These are phyloP conservation scores for Bombylius major DNA, from an alignment of 2,888 invertebrate species.

Conservation along the genomic window DNA sequence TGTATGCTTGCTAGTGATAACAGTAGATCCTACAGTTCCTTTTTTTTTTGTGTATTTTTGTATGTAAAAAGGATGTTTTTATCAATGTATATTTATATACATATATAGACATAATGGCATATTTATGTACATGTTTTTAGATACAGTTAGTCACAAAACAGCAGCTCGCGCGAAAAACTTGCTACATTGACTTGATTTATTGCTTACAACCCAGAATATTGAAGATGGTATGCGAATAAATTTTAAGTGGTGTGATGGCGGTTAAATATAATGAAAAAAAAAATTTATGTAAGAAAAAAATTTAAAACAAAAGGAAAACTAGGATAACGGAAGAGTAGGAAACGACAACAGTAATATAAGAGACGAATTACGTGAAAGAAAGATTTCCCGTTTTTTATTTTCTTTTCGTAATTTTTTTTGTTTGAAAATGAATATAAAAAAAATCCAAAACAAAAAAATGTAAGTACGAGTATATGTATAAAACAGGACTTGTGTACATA, in stretches of 20 bases:
- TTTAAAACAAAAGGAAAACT: not conserved
- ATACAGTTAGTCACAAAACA: constrained; percentile 14
- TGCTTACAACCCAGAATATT: constrained; percentile 17
- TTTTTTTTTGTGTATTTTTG: too few species aligned
- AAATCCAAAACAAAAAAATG: not conserved
- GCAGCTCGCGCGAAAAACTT: constrained; percentile 22
- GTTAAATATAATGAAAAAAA: constrained; percentile 12
- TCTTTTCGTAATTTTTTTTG: not conserved
- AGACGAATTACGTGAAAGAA: constrained; percentile 7
- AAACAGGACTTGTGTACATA: not conserved
- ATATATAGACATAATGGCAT: too few species aligned
- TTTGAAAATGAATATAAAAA: not conserved
- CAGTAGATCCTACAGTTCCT: too few species aligned
- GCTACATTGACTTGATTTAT: constrained; percentile 21
- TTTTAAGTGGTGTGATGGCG: constrained; percentile 21
- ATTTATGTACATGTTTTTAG: too few species aligned
- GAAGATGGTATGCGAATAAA: constrained; percentile 19
- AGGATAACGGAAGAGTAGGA: not conserved
- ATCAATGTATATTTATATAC: too few species aligned
- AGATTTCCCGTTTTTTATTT: not conserved
- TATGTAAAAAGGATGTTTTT: too few species aligned
- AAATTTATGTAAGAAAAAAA: not conserved
- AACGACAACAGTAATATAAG: not conserved
- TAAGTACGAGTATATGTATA: not conserved
- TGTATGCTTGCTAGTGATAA: too few species aligned